Percentiles rank a stretch among this genome's conserved stretches.
phyloP scores from a whole-genome alignment of 2,888 invertebrate genomes.

The Diadegma fenestrale region DNA sequence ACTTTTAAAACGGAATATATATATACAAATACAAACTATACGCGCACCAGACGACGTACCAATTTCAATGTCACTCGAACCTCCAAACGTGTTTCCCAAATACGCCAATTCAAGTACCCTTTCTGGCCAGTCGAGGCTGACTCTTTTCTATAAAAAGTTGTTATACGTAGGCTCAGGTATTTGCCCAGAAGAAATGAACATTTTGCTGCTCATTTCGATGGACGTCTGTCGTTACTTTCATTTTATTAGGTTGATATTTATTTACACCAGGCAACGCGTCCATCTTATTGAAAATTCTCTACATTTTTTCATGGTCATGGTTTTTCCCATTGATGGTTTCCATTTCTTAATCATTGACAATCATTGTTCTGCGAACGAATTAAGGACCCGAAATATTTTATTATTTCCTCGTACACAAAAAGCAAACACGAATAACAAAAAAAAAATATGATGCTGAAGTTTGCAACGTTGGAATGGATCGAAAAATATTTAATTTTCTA shows the following conservation, averaged over 20 bases:
- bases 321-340: not conserved
- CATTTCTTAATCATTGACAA: not conserved
- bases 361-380: not conserved
- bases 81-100: conserved; percentile 58
- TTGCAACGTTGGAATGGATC: too few species aligned
- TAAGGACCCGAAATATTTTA: not conserved
- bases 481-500: too few species aligned
- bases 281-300: not conserved
- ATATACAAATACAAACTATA: conserved; percentile 18
- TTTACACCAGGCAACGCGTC: not conserved
- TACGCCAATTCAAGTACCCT: conserved; percentile 36
- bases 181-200: not conserved
- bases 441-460: too few species aligned
- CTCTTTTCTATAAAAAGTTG: not conserved
- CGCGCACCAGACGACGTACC: conserved; percentile 43
- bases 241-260: not conserved
- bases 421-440: too few species aligned
- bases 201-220: not conserved
- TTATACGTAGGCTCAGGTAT: not conserved
- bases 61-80: conserved; percentile 53
- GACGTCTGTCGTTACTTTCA: not conserved
- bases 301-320: not conserved
- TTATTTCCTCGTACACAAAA: too few species aligned
- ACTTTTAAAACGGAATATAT: conserved; percentile 19
- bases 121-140: conserved; percentile 1